These are phyloP conservation scores for Drosophila lacertosa DNA, from an alignment of 1,140 invertebrate genomes.

Conservation along the genomic window DNA sequence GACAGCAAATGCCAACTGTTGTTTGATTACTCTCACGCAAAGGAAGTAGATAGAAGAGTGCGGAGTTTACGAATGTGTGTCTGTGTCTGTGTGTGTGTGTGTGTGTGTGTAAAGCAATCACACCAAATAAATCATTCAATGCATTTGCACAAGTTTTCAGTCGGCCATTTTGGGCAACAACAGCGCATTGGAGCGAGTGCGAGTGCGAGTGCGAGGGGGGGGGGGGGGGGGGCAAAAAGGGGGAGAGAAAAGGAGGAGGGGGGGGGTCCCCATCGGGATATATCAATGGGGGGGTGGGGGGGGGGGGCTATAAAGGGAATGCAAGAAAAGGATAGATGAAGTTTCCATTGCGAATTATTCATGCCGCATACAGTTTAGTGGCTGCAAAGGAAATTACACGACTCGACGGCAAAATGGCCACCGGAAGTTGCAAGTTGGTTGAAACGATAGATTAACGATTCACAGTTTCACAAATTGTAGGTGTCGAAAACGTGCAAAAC, in stretches of 20 bases:
- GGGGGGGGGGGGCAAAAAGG: neutral
- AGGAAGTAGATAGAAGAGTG: slow-evolving; percentile 21
- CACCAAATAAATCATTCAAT: slow-evolving; percentile 81
- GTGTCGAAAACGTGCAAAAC: slow-evolving; percentile 36
- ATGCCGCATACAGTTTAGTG: slow-evolving; percentile 79
- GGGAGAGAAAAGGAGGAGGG: neutral
- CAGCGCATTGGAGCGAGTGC: slow-evolving; percentile 16
- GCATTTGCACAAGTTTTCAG: slow-evolving; percentile 63
- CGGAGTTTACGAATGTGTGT: neutral
- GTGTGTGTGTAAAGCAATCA: slow-evolving; percentile 66
- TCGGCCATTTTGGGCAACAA: slow-evolving; percentile 55
- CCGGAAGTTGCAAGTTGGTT: slow-evolving; percentile 58
- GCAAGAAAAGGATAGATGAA: slow-evolving; percentile 15
- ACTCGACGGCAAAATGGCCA: slow-evolving; percentile 68
- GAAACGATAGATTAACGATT: slow-evolving; percentile 34
- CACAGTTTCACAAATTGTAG: slow-evolving; percentile 27
- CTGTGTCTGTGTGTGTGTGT: slow-evolving; percentile 23
- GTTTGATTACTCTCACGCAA: slow-evolving; percentile 64
- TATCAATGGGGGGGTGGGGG: neutral
- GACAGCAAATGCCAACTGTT: slow-evolving; percentile 65
- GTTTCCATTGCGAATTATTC: slow-evolving; percentile 69
- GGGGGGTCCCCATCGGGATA: too few species aligned
- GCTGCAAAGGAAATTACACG: slow-evolving; percentile 72
- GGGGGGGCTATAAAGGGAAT: neutral
- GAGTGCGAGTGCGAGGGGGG: too few species aligned